These are phyloP conservation scores for Parauchenoglanis punctatus DNA, from an alignment of 2,797 vertebrate genomes.

Conservation along the genomic window DNA sequence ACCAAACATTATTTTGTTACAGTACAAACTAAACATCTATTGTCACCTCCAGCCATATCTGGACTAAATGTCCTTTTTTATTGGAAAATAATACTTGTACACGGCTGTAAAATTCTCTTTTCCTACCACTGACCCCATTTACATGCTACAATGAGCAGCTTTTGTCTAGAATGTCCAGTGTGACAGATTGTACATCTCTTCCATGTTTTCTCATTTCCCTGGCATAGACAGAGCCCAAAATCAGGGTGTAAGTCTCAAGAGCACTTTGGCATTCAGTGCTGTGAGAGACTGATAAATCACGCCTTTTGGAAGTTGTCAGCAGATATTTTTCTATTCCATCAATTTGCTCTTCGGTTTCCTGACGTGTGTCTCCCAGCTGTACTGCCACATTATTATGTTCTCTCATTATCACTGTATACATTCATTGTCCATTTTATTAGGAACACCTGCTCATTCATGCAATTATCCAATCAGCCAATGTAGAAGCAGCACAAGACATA, in stretches of 20 bases:
- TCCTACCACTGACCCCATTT: slow-evolving; percentile 1
- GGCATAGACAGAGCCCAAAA: slow-evolving; percentile 17
- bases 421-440: neutral
- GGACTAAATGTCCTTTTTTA: neutral
- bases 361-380: neutral
- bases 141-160: slow-evolving; percentile 20
- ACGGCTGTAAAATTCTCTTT: slow-evolving; percentile 23
- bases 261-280: slow-evolving; percentile 28
- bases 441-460: neutral
- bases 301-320: neutral
- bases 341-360: neutral
- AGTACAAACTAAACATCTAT: neutral
- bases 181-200: slow-evolving; percentile 28
- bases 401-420: neutral
- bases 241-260: slow-evolving; percentile 17
- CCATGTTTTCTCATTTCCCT: slow-evolving; percentile 28
- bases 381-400: neutral
- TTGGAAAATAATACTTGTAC: slow-evolving; percentile 13
- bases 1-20: neutral
- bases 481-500: neutral
- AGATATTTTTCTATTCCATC: slow-evolving; percentile 9
- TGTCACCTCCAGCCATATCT: neutral
- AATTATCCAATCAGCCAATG: neutral
- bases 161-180: slow-evolving; percentile 24
- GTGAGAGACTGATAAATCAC: slow-evolving; percentile 26